Evolutionary conservation across 2,113 vertebrate genomes (phyloP).

Genomic region (Gavialis gangeticus): DNA sequence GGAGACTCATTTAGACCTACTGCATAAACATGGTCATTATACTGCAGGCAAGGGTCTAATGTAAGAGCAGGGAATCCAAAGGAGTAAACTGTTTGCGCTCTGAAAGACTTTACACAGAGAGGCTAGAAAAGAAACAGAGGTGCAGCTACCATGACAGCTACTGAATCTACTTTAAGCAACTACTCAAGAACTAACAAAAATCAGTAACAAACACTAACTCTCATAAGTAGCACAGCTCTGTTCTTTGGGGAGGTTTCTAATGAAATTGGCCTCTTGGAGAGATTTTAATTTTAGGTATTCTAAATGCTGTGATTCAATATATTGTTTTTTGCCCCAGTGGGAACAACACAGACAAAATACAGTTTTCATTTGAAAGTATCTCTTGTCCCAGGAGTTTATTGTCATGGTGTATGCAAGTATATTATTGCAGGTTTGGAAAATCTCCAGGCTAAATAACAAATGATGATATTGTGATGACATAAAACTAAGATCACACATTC

Average conservation of each 20-base stretch:
- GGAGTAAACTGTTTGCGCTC: neutral
- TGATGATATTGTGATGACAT: neutral
- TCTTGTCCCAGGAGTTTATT: slow-evolving; percentile 3
- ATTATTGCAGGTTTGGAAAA: neutral
- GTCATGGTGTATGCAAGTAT: neutral
- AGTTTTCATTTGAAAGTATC: slow-evolving; percentile 20
- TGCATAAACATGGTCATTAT: neutral
- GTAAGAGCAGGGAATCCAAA: accelerated
- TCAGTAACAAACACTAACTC: neutral
- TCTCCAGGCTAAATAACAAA: neutral
- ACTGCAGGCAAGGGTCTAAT: neutral
- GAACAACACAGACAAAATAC: neutral
- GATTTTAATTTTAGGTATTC: neutral
- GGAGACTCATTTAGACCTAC: neutral
- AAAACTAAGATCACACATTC: neutral
- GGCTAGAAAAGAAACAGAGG: neutral
- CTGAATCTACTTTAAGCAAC: neutral
- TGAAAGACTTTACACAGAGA: neutral
- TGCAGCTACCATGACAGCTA: neutral
- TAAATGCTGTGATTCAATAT: neutral
- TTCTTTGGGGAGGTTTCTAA: neutral
- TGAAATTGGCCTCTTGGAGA: neutral
- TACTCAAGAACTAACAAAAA: neutral
- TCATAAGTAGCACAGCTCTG: neutral
- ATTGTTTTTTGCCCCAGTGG: neutral